Evolutionary conservation across 2,113 vertebrate genomes (phyloP).

Genomic region (Bubo blakistoni): DNA sequence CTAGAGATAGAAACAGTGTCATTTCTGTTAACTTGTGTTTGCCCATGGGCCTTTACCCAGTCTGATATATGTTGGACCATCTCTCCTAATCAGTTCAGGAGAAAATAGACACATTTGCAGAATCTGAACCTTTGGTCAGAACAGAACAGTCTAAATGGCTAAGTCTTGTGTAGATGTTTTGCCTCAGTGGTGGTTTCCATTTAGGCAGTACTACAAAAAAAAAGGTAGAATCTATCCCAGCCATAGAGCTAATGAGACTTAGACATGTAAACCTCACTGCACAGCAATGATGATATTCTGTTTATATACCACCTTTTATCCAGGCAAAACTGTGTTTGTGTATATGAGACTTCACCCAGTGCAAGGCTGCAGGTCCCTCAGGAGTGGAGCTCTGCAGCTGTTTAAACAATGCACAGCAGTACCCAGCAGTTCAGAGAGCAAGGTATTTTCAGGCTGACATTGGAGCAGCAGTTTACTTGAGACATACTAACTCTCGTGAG

Average conservation of each 20-base stretch:
- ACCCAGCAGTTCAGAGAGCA: not conserved
- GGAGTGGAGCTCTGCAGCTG: not conserved
- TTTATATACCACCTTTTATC: not conserved
- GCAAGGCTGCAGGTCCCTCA: not conserved
- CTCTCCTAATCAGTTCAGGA: not conserved
- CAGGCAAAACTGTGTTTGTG: not conserved
- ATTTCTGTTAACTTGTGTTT: not conserved
- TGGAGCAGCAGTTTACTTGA: not conserved
- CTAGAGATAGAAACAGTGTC: not conserved
- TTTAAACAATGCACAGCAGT: not conserved
- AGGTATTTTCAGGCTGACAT: not conserved
- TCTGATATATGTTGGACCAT: not conserved
- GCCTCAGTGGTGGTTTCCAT: not conserved
- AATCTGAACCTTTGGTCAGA: not conserved
- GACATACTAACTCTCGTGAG: not conserved
- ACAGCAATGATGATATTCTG: not conserved
- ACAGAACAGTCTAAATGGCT: not conserved
- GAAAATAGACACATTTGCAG: not conserved
- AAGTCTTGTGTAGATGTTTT: not conserved
- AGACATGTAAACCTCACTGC: not conserved
- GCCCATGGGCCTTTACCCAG: not conserved
- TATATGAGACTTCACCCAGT: not conserved
- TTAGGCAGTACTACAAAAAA: not conserved
- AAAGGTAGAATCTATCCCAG: not conserved
- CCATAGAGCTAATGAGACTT: not conserved